Evolutionary conservation across 2,797 vertebrate species (phyloP).

Genomic region (Oreortyx pictus): DNA sequence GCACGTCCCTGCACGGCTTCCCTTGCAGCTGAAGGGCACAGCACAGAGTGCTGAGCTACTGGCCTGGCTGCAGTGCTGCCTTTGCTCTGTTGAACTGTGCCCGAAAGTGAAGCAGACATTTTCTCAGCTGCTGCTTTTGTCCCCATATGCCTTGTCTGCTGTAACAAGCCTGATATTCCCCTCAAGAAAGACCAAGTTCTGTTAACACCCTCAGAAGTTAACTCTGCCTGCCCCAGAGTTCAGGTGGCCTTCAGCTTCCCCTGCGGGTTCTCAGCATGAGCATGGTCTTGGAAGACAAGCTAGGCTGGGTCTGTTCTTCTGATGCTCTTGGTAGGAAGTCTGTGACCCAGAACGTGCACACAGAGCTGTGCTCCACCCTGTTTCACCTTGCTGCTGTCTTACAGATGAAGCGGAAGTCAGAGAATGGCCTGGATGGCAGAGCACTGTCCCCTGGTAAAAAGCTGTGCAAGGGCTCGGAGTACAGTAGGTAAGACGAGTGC

Average conservation of each 20-base stretch:
- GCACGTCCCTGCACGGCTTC: neutral
- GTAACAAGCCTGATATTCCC: neutral
- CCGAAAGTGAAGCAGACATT: no score
- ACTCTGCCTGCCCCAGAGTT: neutral
- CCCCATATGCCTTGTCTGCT: neutral
- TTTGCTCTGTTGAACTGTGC: no score
- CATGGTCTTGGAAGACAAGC: neutral
- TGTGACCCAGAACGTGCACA: accelerated
- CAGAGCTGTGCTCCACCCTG: neutral
- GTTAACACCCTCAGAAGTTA: neutral
- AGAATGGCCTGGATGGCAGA: constrained; percentile 47
- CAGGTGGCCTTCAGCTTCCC: neutral
- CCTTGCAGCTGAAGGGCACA: neutral
- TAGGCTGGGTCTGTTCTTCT: neutral
- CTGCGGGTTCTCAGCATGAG: neutral
- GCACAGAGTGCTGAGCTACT: neutral
- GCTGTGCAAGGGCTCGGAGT: constrained; percentile 66
- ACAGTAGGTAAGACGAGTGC: constrained; percentile 31
- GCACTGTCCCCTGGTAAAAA: constrained; percentile 71
- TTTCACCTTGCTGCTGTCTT: neutral
- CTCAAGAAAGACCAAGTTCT: neutral
- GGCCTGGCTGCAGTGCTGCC: neutral
- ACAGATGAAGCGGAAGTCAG: constrained; percentile 76
- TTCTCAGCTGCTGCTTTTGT: neutral
- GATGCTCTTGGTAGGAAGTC: no score